Evolutionary conservation across 2,888 invertebrate species (phyloP).

Genomic region (Cryptophagus acutangulus): DNA sequence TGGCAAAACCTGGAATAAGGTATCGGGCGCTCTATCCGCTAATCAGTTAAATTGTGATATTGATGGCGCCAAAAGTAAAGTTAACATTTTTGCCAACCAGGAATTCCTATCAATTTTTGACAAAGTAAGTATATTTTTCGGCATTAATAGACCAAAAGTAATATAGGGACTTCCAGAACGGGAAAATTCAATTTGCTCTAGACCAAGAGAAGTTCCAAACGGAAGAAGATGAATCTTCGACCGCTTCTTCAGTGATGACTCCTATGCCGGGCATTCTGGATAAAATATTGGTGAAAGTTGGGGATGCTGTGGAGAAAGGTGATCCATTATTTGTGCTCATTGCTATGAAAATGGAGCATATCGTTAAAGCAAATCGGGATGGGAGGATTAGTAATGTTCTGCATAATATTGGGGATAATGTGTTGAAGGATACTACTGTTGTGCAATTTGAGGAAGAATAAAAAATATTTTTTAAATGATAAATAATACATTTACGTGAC

Average conservation of each 20-base stretch:
- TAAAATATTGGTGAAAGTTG: constrained; percentile 76
- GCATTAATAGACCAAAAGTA: no score
- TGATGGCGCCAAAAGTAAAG: constrained; percentile 52
- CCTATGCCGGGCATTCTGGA: constrained; percentile 97
- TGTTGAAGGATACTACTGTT: constrained; percentile 68
- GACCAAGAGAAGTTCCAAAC: constrained; percentile 58
- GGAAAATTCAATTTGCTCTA: constrained; percentile 61
- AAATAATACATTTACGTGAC: no score
- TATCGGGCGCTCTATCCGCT: constrained; percentile 32
- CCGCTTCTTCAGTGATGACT: constrained; percentile 58
- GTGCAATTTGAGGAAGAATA: constrained; percentile 52
- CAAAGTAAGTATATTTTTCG: constrained; percentile 46
- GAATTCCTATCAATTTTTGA: constrained; percentile 62
- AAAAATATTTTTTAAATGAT: background rate
- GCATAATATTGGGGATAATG: constrained; percentile 74
- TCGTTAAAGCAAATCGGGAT: constrained; percentile 77
- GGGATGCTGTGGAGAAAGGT: constrained; percentile 78
- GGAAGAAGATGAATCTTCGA: constrained; percentile 39
- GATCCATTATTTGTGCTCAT: constrained; percentile 91
- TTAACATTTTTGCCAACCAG: constrained; percentile 55
- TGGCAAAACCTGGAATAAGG: constrained; percentile 54
- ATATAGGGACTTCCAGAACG: constrained; percentile 61
- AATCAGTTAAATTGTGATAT: constrained; percentile 52
- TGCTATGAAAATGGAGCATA: constrained; percentile 99
- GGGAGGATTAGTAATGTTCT: constrained; percentile 70